phyloP scores from a whole-genome alignment of 2,888 invertebrate species.

The Polia nebulosa region DNA sequence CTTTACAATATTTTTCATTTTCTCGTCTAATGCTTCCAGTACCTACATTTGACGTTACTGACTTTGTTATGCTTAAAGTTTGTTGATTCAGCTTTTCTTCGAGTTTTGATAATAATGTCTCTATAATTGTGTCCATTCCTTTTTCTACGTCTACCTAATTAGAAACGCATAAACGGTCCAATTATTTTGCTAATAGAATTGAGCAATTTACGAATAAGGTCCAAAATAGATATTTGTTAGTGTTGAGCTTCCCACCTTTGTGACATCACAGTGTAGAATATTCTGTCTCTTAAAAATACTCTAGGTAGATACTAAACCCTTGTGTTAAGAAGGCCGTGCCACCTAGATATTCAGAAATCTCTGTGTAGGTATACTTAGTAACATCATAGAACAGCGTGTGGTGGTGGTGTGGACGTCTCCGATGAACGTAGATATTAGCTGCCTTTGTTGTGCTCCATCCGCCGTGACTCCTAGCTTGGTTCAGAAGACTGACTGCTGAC shows the following conservation, averaged over 20 bases:
- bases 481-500: neutral
- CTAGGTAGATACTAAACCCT: too few relatives aligned
- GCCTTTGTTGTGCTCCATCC: constrained; percentile 2
- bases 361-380: neutral
- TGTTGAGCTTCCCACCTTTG: too few relatives aligned
- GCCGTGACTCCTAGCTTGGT: neutral
- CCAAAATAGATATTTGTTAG: too few relatives aligned
- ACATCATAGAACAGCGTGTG: neutral
- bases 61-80: neutral
- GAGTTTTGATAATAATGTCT: neutral
- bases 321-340: too few relatives aligned
- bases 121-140: neutral
- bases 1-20: neutral
- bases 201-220: too few relatives aligned
- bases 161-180: too few relatives aligned
- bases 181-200: too few relatives aligned
- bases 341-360: neutral
- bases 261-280: too few relatives aligned
- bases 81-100: neutral
- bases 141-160: too few relatives aligned
- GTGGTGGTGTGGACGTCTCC: neutral
- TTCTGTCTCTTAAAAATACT: too few relatives aligned
- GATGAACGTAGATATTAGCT: neutral
- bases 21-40: neutral
- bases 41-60: neutral